phyloP scores from a whole-genome alignment of 2,113 vertebrate species.

The Misgurnus mizolepis region DNA sequence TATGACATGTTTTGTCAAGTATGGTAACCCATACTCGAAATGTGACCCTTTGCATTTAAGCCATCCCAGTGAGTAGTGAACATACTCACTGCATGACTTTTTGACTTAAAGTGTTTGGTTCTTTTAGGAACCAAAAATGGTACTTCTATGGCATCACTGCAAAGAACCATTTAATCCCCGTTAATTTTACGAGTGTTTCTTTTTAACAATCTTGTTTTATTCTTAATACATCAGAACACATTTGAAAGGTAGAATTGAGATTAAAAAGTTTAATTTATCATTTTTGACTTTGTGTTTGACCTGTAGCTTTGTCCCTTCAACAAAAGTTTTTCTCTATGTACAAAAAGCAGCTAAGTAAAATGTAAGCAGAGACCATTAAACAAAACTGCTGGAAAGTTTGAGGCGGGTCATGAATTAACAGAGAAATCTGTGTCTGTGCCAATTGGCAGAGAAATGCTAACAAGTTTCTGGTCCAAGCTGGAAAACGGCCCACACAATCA shows the following conservation, averaged over 20 bases:
- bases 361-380: conserved; percentile 23
- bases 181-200: too few species aligned
- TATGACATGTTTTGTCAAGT: too few species aligned
- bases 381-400: conserved; percentile 4
- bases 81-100: too few species aligned
- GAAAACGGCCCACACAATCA: conserved; percentile 65
- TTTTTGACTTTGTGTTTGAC: background rate
- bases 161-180: too few species aligned
- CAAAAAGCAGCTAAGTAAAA: conserved; percentile 18
- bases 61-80: too few species aligned
- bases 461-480: conserved; percentile 68
- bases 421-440: conserved; percentile 66
- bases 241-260: background rate
- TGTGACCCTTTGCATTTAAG: too few species aligned
- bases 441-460: conserved; percentile 71
- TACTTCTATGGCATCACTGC: too few species aligned
- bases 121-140: too few species aligned
- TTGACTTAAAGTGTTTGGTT: too few species aligned
- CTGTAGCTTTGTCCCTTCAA: background rate
- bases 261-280: background rate
- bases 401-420: conserved; percentile 71
- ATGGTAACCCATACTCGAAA: too few species aligned
- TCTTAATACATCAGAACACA: background rate
- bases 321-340: background rate
- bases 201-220: background rate